Conservation (phyloP, 2,797 vertebrate genomes). For the Bovichtus variegatus region DNA sequence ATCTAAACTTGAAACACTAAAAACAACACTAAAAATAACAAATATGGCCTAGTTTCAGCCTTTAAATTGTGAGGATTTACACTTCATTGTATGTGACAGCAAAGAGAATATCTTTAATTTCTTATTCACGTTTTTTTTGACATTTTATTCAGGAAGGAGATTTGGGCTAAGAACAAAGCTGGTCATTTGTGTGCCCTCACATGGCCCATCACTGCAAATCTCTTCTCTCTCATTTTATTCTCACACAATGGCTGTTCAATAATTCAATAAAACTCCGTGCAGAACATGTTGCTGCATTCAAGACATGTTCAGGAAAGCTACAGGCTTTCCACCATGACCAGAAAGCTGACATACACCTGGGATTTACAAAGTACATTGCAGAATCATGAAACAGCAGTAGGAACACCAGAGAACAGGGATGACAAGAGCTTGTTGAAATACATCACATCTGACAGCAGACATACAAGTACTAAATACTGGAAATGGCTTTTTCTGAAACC, state of each 20-base stretch:
- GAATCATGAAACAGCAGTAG: constrained; percentile 1
- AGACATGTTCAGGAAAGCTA: constrained; percentile 33
- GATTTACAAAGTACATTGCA: constrained; percentile 3
- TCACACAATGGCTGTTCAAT: constrained; percentile 58
- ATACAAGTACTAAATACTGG: constrained; percentile 18
- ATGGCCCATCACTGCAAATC: constrained; percentile 21
- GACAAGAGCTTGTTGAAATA: constrained; percentile 37
- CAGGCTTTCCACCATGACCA: constrained; percentile 11
- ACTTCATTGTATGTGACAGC: background rate
- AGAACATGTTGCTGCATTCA: constrained; percentile 26
- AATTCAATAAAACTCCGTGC: constrained; percentile 55
- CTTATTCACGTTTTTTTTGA: no score
- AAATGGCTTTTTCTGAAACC: constrained; percentile 5
- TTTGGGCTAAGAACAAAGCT: no score
- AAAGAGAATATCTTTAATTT: background rate
- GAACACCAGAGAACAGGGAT: background rate
- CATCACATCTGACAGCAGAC: constrained; percentile 33
- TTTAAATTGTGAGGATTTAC: no score
- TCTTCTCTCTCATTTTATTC: constrained; percentile 36
- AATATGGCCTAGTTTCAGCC: no score
- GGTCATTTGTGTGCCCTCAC: constrained; percentile 3
- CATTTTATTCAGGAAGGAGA: background rate
- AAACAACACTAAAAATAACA: no score
- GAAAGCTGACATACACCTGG: background rate
- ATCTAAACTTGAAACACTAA: no score